Conservation (phyloP, 2,113 vertebrate genomes). For the Oxygymnocypris stewartii region DNA sequence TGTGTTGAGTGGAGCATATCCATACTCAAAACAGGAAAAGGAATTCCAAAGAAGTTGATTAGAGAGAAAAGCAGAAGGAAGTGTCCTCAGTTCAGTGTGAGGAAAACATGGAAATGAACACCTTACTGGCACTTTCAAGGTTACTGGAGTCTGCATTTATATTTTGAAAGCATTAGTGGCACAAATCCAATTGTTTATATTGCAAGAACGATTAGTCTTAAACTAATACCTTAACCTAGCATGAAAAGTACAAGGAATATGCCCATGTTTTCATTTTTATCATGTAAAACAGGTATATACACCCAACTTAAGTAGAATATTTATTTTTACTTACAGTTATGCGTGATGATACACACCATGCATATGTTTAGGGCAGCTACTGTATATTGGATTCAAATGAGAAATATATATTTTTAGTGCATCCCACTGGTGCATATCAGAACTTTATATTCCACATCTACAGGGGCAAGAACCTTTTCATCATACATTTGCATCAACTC, state of each 20-base stretch:
- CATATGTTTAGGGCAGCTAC: background rate
- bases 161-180: background rate
- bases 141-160: background rate
- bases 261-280: background rate
- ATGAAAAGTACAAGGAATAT: background rate
- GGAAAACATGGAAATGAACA: background rate
- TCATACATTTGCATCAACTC: background rate
- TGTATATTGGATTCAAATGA: background rate
- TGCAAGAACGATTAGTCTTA: background rate
- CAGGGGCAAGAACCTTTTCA: background rate
- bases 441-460: background rate
- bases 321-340: background rate
- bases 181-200: background rate
- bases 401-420: background rate
- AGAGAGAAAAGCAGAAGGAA: background rate
- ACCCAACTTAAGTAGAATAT: background rate
- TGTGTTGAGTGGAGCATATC: background rate
- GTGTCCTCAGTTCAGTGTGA: background rate
- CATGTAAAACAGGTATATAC: background rate
- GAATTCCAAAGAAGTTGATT: background rate
- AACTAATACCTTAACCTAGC: background rate
- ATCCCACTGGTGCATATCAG: background rate
- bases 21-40: conserved; percentile 4
- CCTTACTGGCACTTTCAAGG: background rate
- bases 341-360: background rate